Base-by-base conservation (phyloP, 2,113 vertebrate genomes). In the Cheirogaleus medius region DNA sequence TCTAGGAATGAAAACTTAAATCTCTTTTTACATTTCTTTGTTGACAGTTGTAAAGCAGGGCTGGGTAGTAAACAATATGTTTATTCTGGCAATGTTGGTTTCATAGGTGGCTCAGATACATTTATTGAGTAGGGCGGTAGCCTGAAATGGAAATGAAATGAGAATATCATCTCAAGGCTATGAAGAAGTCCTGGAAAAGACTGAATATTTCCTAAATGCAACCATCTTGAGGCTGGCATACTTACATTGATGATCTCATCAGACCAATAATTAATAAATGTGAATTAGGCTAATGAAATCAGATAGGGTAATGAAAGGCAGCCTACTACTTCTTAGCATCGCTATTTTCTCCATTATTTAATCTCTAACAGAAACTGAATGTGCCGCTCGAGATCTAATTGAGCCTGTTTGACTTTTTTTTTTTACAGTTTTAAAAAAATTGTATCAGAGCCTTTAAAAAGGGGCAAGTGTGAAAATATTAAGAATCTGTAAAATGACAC, bases 271-370 rank as follows among this genome's bases (percentile, higher is more conserved):
- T 98, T 97, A 98, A 98, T 97, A 95, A 90, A 90, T 5, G 10
- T 96, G 94, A 97, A 97, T 97, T 96, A 98, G 92, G 87, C 92
- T 97, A 98, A 98, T 97, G 96, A 98, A 97, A 96, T 97, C 96
- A 96, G 95, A 96, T 60, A 81, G 71, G 39, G 84, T 94, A 95
- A 97, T 94, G 97, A 97, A 98, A 96, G 96, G 87, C 93, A 93
- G 91, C 20, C 90, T 95, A 54, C 80, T 74, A 49, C 64, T 95
- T 94, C 84, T 96, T 96, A 92, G 89, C 92, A 80, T 85, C 37
- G 29, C 10, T 94, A 44, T 98, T 97, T 98, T 97, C 93, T 96
- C 66, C 93, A 96, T 98, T 98, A 94, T 98, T 98, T 97, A 90
- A 97, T 97, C 96, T 98, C 95, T 93, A 83, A 91, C 95, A 87